Conservation (phyloP, 2,888 invertebrate species). For the Celastrina argiolus region DNA sequence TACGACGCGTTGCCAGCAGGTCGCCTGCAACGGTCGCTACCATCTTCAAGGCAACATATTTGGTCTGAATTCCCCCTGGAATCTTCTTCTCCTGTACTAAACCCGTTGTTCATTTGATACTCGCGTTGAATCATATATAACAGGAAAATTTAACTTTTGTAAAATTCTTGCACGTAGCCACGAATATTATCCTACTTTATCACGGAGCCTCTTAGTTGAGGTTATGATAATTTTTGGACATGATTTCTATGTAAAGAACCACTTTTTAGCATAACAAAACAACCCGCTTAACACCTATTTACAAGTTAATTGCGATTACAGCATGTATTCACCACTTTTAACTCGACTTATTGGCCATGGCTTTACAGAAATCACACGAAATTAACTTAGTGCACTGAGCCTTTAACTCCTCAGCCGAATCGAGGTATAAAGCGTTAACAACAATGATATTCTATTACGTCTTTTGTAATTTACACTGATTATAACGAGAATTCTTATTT, state of each 20-base stretch:
- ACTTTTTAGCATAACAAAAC: constrained; percentile 48
- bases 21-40: constrained; percentile 90
- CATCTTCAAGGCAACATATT: constrained; percentile 95
- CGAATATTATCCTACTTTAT: constrained; percentile 61
- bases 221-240: constrained; percentile 65
- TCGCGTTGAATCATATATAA: constrained; percentile 78
- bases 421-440: not conserved
- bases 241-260: constrained; percentile 47
- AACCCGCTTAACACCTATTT: constrained; percentile 37
- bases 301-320: constrained; percentile 37
- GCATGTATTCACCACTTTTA: constrained; percentile 46
- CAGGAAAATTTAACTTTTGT: constrained; percentile 55
- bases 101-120: constrained; percentile 88
- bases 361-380: constrained; percentile 41
- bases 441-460: not conserved
- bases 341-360: constrained; percentile 48
- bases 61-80: constrained; percentile 92
- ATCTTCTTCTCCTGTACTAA: constrained; percentile 94
- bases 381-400: not conserved
- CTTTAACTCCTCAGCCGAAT: not conserved
- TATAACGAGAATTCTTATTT: not conserved
- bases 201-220: constrained; percentile 63
- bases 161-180: constrained; percentile 57
- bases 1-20: constrained; percentile 96
- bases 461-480: not conserved